Conservation (phyloP, 2,888 invertebrate species). For the Tenthredo amoena region DNA sequence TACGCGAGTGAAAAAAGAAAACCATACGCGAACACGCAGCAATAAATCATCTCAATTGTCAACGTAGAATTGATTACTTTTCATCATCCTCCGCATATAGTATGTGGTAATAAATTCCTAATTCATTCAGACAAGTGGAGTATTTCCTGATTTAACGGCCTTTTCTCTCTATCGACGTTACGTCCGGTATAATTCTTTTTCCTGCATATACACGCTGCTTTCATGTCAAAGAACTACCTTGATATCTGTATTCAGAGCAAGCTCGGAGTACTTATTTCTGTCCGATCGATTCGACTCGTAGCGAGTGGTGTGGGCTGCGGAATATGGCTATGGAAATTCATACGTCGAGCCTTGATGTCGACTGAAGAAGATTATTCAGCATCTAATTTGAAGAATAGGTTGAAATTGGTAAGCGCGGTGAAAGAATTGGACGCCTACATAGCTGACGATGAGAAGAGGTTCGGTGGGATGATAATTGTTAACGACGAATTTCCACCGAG, state of each 20-base stretch:
- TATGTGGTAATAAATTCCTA: not conserved
- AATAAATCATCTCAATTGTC: not conserved
- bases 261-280: constrained; percentile 31
- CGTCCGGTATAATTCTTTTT: not conserved
- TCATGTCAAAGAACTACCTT: not conserved
- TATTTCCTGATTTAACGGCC: not conserved
- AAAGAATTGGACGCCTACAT: constrained; percentile 55
- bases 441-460: constrained; percentile 48
- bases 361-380: not conserved
- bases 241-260: not conserved
- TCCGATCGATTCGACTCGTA: constrained; percentile 29
- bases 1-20: not conserved
- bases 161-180: not conserved
- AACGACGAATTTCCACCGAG: not conserved
- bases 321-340: not conserved
- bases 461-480: constrained; percentile 42
- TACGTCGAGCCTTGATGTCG: constrained; percentile 1
- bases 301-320: not conserved
- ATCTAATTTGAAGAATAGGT: not conserved
- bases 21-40: not conserved
- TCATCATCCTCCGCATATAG: not conserved
- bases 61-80: not conserved
- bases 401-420: constrained; percentile 16
- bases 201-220: not conserved
- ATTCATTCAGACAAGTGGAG: not conserved